Conservation (phyloP, 2,888 invertebrate species). For the Trichogramma evanescens region DNA sequence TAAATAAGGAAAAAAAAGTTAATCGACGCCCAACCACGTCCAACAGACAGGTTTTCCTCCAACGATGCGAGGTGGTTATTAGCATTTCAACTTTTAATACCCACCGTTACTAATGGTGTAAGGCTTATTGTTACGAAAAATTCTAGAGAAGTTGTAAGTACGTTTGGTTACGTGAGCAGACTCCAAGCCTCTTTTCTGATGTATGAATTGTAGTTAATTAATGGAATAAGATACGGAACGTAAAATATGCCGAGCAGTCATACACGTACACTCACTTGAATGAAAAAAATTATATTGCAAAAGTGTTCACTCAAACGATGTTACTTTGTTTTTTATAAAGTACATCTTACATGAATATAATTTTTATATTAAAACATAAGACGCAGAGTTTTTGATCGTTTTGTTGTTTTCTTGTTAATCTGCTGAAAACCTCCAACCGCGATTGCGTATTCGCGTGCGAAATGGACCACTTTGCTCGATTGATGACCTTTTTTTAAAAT, state of each 20-base stretch:
- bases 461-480: slow-evolving; percentile 6
- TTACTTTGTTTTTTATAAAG: slow-evolving; percentile 11
- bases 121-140: too few relatives aligned
- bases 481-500: not conserved
- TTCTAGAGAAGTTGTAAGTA: too few relatives aligned
- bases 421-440: slow-evolving; percentile 4
- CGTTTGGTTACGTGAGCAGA: too few relatives aligned
- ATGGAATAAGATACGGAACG: slow-evolving; percentile 7
- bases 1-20: too few relatives aligned
- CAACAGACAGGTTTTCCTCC: too few relatives aligned
- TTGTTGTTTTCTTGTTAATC: slow-evolving; percentile 10
- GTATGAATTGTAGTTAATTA: slow-evolving; percentile 7
- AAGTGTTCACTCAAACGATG: slow-evolving; percentile 10
- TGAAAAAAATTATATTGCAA: not conserved
- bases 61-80: too few relatives aligned
- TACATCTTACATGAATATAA: slow-evolving; percentile 20
- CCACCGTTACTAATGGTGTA: too few relatives aligned
- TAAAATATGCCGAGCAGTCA: slow-evolving; percentile 10
- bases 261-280: slow-evolving; percentile 2
- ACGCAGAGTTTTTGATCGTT: slow-evolving; percentile 2
- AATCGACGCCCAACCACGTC: too few relatives aligned
- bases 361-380: slow-evolving; percentile 10
- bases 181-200: too few relatives aligned
- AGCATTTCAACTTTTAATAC: too few relatives aligned
- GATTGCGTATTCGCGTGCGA: slow-evolving; percentile 7